Conservation (phyloP, 2,113 vertebrate species). For the Chrysochloris asiatica region DNA sequence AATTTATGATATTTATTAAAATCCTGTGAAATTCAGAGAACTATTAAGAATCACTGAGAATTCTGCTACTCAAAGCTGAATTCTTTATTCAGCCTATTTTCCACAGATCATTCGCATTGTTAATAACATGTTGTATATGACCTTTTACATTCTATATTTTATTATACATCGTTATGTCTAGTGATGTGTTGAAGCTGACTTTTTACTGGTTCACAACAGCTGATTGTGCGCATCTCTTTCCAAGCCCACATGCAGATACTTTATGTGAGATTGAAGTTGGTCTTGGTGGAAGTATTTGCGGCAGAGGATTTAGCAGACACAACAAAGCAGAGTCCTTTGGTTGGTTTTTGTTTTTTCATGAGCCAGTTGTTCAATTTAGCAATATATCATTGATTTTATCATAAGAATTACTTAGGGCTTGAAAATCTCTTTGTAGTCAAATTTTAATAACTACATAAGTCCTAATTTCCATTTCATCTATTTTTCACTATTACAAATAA, state of each 20-base stretch:
- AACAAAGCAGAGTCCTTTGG: neutral
- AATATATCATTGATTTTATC: neutral
- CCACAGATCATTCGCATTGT: neutral
- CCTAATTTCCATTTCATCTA: neutral
- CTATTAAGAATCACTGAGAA: neutral
- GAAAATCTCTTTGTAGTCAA: slow-evolving; percentile 3
- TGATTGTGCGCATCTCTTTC: neutral
- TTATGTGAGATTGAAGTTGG: neutral
- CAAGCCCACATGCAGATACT: neutral
- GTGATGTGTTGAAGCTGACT: neutral
- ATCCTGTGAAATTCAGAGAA: neutral
- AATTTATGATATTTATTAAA: neutral
- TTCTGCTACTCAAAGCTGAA: neutral
- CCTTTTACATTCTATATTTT: neutral
- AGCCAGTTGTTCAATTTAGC: neutral
- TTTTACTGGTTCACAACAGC: neutral
- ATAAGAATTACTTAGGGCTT: neutral
- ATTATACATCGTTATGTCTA: neutral
- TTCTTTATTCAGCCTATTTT: neutral
- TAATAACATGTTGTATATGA: neutral
- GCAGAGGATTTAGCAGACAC: neutral
- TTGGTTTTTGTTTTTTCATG: neutral
- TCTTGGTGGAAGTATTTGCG: neutral
- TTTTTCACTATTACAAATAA: slow-evolving; percentile 29
- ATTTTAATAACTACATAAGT: neutral